phyloP scores from a whole-genome alignment of 2,888 invertebrate species.

The Platycheirus rosarum region DNA sequence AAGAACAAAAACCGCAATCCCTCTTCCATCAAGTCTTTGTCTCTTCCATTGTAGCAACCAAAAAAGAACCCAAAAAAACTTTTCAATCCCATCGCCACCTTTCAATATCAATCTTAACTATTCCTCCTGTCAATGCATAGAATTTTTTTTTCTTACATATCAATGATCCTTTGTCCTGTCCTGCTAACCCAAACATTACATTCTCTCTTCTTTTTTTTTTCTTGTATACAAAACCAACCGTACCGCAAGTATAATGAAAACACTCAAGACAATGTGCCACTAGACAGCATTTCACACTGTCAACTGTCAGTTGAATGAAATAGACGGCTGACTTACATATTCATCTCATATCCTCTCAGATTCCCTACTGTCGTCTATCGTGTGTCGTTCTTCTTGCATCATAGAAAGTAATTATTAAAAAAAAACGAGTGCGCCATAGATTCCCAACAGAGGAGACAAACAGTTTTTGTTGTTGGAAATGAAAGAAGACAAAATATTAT shows the following conservation, averaged over 20 bases:
- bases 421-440: neutral
- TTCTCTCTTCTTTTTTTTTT: constrained; percentile 11
- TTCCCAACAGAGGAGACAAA: constrained; percentile 41
- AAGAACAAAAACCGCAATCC: too few species aligned
- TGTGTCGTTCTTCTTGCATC: constrained; percentile 20
- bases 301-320: constrained; percentile 66
- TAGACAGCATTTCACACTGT: constrained; percentile 73
- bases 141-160: constrained; percentile 28
- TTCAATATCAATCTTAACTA: constrained; percentile 32
- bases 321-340: constrained; percentile 54
- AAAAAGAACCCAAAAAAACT: too few species aligned
- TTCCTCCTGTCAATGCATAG: constrained; percentile 27
- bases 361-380: constrained; percentile 8
- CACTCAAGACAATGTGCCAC: constrained; percentile 60
- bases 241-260: constrained; percentile 58
- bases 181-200: constrained; percentile 51
- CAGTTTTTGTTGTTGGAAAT: constrained; percentile 28
- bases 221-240: constrained; percentile 14
- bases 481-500: constrained; percentile 6
- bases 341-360: constrained; percentile 7
- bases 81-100: constrained; percentile 9
- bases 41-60: too few species aligned
- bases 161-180: constrained; percentile 55
- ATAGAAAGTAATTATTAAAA: constrained; percentile 56
- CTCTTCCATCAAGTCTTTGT: too few species aligned